Conservation (phyloP, 2,888 invertebrate species). For the Dasysyrphus tricinctus region DNA sequence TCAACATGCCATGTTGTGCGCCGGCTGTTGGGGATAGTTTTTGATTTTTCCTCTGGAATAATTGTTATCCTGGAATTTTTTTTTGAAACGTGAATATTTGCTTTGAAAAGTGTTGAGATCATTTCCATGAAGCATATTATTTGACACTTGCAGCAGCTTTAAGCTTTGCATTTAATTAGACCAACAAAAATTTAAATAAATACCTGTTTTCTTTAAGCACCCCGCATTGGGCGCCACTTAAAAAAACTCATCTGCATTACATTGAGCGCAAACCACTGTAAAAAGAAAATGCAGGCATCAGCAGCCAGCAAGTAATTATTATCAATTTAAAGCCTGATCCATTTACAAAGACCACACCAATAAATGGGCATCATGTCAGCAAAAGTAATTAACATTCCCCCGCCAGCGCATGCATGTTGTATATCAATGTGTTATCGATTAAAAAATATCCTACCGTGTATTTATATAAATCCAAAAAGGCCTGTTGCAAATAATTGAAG, state of each 20-base stretch:
- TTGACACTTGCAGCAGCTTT: slow-evolving; percentile 26
- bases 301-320: background rate
- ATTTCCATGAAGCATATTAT: slow-evolving; percentile 57
- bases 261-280: background rate
- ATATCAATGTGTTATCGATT: slow-evolving; percentile 31
- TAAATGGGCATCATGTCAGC: slow-evolving; percentile 59
- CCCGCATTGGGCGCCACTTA: slow-evolving; percentile 24
- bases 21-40: slow-evolving; percentile 41
- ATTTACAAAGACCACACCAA: slow-evolving; percentile 43
- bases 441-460: slow-evolving; percentile 7
- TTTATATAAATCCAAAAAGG: slow-evolving; percentile 19
- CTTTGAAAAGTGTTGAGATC: slow-evolving; percentile 23
- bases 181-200: background rate
- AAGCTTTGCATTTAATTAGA: too few relatives aligned
- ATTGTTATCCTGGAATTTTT: slow-evolving; percentile 12
- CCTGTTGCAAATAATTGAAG: slow-evolving; percentile 58
- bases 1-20: slow-evolving; percentile 33
- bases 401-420: background rate
- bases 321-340: slow-evolving; percentile 16
- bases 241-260: background rate
- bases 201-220: background rate
- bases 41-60: background rate
- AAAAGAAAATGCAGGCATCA: background rate
- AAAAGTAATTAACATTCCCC: slow-evolving; percentile 63
- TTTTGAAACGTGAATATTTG: slow-evolving; percentile 25